phyloP scores from a whole-genome alignment of 1,140 invertebrate species.

The Aleiodes sp. region DNA sequence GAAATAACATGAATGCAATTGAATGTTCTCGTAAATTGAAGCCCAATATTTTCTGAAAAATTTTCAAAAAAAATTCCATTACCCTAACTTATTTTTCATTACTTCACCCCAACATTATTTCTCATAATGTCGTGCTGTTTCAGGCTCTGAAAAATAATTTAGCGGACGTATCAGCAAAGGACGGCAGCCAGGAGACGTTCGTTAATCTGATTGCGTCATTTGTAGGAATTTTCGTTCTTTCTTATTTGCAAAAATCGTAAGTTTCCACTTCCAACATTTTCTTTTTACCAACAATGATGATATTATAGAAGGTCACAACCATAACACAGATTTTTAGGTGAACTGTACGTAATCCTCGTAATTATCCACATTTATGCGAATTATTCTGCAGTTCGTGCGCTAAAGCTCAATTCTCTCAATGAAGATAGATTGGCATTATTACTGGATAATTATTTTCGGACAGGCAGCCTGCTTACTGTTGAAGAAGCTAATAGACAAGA shows the following conservation, averaged over 20 bases:
- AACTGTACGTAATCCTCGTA: slow-evolving; percentile 79
- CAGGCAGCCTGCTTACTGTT: slow-evolving; percentile 64
- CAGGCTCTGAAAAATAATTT: slow-evolving; percentile 87
- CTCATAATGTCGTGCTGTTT: slow-evolving; percentile 3
- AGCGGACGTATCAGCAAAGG: slow-evolving; percentile 94
- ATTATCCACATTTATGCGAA: slow-evolving; percentile 85
- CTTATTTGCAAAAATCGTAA: slow-evolving; percentile 71
- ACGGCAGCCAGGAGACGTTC: slow-evolving; percentile 94
- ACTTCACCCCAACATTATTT: background rate
- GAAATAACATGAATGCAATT: too few species aligned
- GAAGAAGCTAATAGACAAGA: slow-evolving; percentile 69
- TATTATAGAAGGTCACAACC: too few species aligned
- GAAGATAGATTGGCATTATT: slow-evolving; percentile 76
- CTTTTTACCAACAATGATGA: too few species aligned
- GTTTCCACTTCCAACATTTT: slow-evolving; percentile 27
- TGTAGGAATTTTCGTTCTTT: slow-evolving; percentile 79
- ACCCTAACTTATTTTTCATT: background rate
- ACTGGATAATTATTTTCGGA: slow-evolving; percentile 71
- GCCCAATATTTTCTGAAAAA: too few species aligned
- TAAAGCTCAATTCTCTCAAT: slow-evolving; percentile 83
- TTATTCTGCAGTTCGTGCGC: slow-evolving; percentile 81
- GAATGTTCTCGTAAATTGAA: too few species aligned
- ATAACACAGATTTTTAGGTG: slow-evolving; percentile 73
- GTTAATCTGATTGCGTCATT: slow-evolving; percentile 89
- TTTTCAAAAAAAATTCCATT: background rate